Evolutionary conservation across 1,140 invertebrate species (phyloP).

Genomic region (Pararge aegeria): DNA sequence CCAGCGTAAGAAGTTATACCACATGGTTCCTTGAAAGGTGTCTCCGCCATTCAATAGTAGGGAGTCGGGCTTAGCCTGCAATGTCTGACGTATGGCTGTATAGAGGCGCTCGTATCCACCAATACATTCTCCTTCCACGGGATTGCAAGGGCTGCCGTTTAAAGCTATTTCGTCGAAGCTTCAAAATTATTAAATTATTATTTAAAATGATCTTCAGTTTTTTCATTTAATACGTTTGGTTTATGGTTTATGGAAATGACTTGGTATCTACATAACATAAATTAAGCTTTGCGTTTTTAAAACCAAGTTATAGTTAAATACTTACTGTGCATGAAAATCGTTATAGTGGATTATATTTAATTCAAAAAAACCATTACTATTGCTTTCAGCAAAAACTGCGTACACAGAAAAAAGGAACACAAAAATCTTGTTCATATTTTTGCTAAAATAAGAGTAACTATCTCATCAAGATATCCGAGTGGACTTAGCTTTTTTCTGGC

Average conservation of each 20-base stretch:
- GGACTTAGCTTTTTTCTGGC: too few relatives aligned
- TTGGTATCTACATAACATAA: neutral
- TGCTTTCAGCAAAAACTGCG: conserved; percentile 34
- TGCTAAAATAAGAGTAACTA: neutral
- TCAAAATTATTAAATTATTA: conserved; percentile 4
- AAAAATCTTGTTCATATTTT: conserved; percentile 1
- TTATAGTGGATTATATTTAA: conserved; percentile 90
- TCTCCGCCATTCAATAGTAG: conserved; percentile 91
- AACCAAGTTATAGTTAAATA: conserved; percentile 24
- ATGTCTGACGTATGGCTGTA: conserved; percentile 79
- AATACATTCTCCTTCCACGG: conserved; percentile 75
- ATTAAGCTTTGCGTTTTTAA: neutral
- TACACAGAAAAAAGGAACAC: conserved; percentile 27
- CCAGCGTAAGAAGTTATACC: conserved; percentile 89
- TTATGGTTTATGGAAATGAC: too few relatives aligned
- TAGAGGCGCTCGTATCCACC: conserved; percentile 88
- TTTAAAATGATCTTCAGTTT: too few relatives aligned
- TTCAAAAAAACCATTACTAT: conserved; percentile 79
- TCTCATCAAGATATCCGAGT: too few relatives aligned
- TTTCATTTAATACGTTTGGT: too few relatives aligned
- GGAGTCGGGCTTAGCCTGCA: conserved; percentile 81
- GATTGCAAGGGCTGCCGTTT: conserved; percentile 82
- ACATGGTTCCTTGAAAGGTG: conserved; percentile 92
- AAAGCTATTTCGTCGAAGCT: conserved; percentile 86
- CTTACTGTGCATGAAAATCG: conserved; percentile 89